These are phyloP conservation scores for Calliopum simillimum DNA, from an alignment of 2,888 invertebrate genomes.

Conservation along the genomic window DNA sequence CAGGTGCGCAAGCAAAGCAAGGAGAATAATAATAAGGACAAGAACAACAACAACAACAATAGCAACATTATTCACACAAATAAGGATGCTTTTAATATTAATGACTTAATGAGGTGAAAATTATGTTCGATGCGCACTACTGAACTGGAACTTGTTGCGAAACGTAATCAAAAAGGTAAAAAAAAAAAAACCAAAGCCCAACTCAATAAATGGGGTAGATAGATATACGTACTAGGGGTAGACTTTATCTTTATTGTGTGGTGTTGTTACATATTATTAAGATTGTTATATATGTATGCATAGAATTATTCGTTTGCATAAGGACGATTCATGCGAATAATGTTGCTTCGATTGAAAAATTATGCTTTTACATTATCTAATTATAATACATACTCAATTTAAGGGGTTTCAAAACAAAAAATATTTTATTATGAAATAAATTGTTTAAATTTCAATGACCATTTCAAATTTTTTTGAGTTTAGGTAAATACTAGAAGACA, in stretches of 20 bases:
- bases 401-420: too few species aligned
- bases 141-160: conserved; percentile 57
- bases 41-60: conserved; percentile 1
- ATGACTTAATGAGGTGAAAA: conserved; percentile 64
- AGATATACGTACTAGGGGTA: too few species aligned
- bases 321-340: conserved; percentile 14
- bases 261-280: background rate
- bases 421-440: too few species aligned
- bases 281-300: background rate
- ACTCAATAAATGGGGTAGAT: background rate
- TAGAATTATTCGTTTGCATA: background rate
- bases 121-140: conserved; percentile 57
- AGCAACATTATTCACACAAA: background rate
- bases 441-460: too few species aligned
- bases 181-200: background rate
- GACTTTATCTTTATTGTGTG: background rate
- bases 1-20: background rate
- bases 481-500: too few species aligned
- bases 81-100: conserved; percentile 56
- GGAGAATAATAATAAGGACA: background rate
- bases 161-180: conserved; percentile 10
- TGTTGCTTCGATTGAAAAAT: background rate
- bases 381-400: too few species aligned
- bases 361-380: too few species aligned
- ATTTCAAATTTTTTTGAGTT: too few species aligned